These are phyloP conservation scores for Schlechtendalia chinensis DNA, from an alignment of 1,140 invertebrate genomes.

Conservation along the genomic window DNA sequence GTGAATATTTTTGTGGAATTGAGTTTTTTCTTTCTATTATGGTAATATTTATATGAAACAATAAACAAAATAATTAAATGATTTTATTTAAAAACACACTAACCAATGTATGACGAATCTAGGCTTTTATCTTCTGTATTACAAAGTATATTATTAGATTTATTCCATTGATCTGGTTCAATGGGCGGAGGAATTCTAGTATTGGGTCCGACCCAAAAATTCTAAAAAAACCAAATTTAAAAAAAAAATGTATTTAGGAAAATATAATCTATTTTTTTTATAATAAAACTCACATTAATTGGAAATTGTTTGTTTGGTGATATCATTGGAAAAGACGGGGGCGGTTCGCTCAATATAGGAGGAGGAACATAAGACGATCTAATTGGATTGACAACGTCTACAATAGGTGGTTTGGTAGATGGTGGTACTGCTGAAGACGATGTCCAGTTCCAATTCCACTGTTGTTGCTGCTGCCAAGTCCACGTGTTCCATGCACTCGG, in stretches of 20 bases:
- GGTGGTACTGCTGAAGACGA: slow-evolving; percentile 56
- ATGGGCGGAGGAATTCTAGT: background rate
- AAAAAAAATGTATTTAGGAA: background rate
- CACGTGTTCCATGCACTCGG: slow-evolving; percentile 36
- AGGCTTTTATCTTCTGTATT: slow-evolving; percentile 11
- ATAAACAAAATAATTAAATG: background rate
- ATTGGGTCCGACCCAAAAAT: slow-evolving; percentile 4
- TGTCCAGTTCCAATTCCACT: slow-evolving; percentile 51
- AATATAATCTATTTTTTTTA: background rate
- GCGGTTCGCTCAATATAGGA: slow-evolving; percentile 53
- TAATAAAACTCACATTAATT: slow-evolving; percentile 25
- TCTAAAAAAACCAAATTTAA: background rate
- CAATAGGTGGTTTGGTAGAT: slow-evolving; percentile 56
- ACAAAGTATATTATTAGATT: background rate
- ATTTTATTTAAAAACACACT: background rate
- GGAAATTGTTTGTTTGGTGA: background rate
- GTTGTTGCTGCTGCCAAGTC: slow-evolving; percentile 24
- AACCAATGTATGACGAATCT: slow-evolving; percentile 32
- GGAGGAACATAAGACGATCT: slow-evolving; percentile 57
- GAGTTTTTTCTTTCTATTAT: no score
- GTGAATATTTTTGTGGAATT: no score
- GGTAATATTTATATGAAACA: slow-evolving; percentile 51
- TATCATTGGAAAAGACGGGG: background rate
- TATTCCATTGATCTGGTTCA: slow-evolving; percentile 35
- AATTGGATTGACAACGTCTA: slow-evolving; percentile 55